phyloP scores from a whole-genome alignment of 2,113 vertebrate species.

The Osmerus mordax region DNA sequence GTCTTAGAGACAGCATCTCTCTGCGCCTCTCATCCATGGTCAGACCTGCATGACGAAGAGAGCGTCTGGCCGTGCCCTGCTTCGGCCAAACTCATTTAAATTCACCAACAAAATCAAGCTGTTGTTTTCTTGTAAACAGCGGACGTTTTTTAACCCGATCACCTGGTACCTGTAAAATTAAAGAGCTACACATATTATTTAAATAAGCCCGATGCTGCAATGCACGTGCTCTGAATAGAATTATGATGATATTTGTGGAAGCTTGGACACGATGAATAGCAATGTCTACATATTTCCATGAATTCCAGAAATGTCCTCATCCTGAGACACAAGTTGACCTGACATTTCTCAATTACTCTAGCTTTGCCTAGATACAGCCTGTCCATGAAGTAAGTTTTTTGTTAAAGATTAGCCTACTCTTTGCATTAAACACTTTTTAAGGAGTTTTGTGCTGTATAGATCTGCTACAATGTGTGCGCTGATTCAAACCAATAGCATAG shows the following conservation, averaged over 20 bases:
- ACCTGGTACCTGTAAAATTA: constrained; percentile 41
- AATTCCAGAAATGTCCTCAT: constrained; percentile 25
- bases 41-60: constrained; percentile 12
- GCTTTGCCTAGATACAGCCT: constrained; percentile 24
- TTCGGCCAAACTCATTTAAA: constrained; percentile 28
- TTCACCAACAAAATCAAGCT: constrained; percentile 43
- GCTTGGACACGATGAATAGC: constrained; percentile 31
- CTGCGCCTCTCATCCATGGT: background rate
- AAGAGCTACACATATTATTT: constrained; percentile 53
- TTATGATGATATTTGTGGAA: constrained; percentile 56
- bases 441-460: too few relatives aligned
- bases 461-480: constrained; percentile 27
- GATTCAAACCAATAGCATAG: constrained; percentile 55
- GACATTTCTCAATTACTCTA: constrained; percentile 22
- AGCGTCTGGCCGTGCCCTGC: constrained; percentile 4
- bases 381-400: background rate
- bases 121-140: constrained; percentile 47
- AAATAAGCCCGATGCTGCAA: constrained; percentile 49
- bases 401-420: too few relatives aligned
- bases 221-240: constrained; percentile 61
- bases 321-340: constrained; percentile 43
- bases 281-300: constrained; percentile 25
- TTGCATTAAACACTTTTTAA: too few relatives aligned
- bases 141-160: constrained; percentile 39
- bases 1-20: background rate